Percentiles rank a stretch among this genome's conserved stretches.
phyloP scores from a whole-genome alignment of 2,113 vertebrate genomes.

The Coreoperca whiteheadi region DNA sequence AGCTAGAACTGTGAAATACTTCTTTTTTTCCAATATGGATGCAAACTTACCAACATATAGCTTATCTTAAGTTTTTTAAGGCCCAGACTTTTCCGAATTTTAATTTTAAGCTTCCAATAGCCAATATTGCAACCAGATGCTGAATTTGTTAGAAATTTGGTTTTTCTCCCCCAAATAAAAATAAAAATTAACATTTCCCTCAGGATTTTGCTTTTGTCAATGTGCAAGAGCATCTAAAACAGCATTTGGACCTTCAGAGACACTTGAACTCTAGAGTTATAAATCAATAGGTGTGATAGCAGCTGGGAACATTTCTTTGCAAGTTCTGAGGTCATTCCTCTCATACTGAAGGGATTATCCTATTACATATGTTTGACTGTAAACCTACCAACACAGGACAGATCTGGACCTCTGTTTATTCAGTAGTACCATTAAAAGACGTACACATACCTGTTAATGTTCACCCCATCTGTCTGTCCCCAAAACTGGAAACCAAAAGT shows the following conservation, averaged over 20 bases:
- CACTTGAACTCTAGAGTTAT: neutral
- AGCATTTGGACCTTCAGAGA: neutral
- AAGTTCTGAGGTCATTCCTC: neutral
- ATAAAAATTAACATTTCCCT: neutral
- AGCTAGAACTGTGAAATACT: conserved; percentile 66
- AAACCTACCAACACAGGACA: neutral
- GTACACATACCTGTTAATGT: neutral
- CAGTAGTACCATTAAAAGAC: neutral
- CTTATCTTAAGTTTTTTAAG: neutral
- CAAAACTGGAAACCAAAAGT: conserved; percentile 17
- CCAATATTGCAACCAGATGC: neutral
- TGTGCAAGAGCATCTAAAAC: neutral
- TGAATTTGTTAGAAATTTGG: neutral
- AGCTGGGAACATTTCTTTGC: neutral
- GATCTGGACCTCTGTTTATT: conserved; percentile 1
- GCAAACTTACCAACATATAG: neutral
- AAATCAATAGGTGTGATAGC: neutral
- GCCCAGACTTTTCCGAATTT: neutral
- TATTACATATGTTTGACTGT: conserved; percentile 9
- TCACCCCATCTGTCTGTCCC: neutral
- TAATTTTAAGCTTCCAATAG: neutral
- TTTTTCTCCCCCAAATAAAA: neutral
- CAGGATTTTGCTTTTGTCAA: neutral
- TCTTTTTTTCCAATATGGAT: conserved; percentile 29
- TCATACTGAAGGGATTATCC: neutral